These are phyloP conservation scores for Scartelaos histophorus DNA, from an alignment of 2,113 vertebrate species.

Conservation along the genomic window DNA sequence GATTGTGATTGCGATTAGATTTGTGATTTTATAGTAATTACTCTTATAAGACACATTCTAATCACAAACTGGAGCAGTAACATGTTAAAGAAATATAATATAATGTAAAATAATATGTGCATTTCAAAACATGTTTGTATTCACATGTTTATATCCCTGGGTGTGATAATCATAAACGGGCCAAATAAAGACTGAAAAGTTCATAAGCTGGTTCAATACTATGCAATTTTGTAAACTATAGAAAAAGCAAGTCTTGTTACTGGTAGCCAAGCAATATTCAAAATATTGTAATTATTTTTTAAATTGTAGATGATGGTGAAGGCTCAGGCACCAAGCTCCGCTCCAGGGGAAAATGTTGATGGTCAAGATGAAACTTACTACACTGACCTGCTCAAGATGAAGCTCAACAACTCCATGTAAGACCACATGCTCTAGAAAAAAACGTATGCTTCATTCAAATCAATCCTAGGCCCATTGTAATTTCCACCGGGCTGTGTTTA, in stretches of 20 bases:
- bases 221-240: neutral
- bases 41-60: neutral
- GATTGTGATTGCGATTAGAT: neutral
- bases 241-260: neutral
- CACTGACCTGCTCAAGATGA: conserved; percentile 88
- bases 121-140: too few species aligned
- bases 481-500: conserved; percentile 44
- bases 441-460: neutral
- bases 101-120: too few species aligned
- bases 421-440: conserved; percentile 43
- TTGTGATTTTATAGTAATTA: neutral
- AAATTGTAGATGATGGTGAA: conserved; percentile 53
- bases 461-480: neutral
- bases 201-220: neutral
- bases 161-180: neutral
- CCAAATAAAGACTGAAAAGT: too few species aligned
- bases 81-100: too few species aligned
- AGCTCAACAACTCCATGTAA: conserved; percentile 87
- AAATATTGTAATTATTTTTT: neutral
- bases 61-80: neutral
- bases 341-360: conserved; percentile 51
- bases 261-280: neutral
- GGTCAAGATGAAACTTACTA: conserved; percentile 85
- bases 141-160: too few species aligned
- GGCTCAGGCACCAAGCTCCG: conserved; percentile 45